Evolutionary conservation across 1,140 invertebrate species (phyloP).

Genomic region (Neodiprion pinetum): DNA sequence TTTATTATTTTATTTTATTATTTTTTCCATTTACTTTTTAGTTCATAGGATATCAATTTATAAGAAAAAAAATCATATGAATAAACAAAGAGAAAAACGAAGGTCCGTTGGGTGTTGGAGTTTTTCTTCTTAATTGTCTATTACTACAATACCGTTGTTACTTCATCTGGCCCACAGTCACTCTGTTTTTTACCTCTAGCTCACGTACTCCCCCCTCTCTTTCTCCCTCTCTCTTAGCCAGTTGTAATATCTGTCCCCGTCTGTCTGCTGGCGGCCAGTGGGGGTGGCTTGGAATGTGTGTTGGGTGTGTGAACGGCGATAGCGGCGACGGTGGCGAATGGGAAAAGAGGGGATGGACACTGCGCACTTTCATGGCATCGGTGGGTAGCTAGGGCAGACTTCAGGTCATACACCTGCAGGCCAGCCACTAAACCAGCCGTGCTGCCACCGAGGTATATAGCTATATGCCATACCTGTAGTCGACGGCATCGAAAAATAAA

Average conservation of each 20-base stretch:
- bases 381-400: not conserved
- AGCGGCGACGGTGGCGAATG: conserved; percentile 30
- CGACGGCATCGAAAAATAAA: too few species aligned
- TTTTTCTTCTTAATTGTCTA: conserved; percentile 11
- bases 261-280: not conserved
- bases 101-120: conserved; percentile 36
- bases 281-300: conserved; percentile 15
- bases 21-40: conserved; percentile 36
- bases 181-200: not conserved
- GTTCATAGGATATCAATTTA: conserved; percentile 47
- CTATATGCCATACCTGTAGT: too few species aligned
- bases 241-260: not conserved
- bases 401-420: conserved; percentile 6
- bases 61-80: conserved; percentile 44
- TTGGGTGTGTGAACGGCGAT: conserved; percentile 30
- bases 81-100: conserved; percentile 45
- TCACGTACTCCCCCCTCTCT: not conserved
- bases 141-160: not conserved
- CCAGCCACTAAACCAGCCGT: not conserved
- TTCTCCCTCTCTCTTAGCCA: too few species aligned
- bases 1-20: conserved; percentile 39
- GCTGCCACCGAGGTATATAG: not conserved
- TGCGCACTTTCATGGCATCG: conserved; percentile 47
- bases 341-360: conserved; percentile 44
- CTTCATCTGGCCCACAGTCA: not conserved